phyloP scores from a whole-genome alignment of 2,113 vertebrate species.

The Monarcha castaneiventris region DNA sequence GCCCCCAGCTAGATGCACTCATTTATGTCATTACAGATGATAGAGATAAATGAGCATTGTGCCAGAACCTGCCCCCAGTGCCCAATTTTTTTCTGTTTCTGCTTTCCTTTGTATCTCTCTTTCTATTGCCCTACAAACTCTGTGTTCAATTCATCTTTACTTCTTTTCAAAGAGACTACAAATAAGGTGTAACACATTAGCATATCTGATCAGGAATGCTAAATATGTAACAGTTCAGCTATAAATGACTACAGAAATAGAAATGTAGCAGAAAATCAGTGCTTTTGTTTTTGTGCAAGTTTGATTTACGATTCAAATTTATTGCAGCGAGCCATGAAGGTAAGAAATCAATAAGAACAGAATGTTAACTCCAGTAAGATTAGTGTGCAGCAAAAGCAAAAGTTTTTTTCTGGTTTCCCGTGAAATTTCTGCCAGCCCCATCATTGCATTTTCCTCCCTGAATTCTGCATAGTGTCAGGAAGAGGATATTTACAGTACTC shows the following conservation, averaged over 20 bases:
- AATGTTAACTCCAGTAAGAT: not conserved
- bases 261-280: not conserved
- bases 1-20: not conserved
- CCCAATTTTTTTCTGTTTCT: not conserved
- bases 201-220: not conserved
- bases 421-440: not conserved
- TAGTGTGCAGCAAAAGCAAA: not conserved
- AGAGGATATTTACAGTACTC: not conserved
- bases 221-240: not conserved
- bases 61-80: not conserved
- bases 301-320: not conserved
- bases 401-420: not conserved
- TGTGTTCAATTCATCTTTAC: not conserved
- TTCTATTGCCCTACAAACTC: not conserved
- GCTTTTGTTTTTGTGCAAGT: not conserved
- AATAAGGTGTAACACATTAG: not conserved
- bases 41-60: not conserved
- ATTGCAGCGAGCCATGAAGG: not conserved
- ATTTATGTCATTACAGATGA: not conserved
- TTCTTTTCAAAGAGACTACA: not conserved
- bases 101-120: not conserved
- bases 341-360: not conserved
- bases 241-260: not conserved
- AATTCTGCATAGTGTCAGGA: not conserved
- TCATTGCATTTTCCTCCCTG: not conserved